Percentiles rank a stretch among this genome's conserved stretches.
Conservation (phyloP, 2,888 invertebrate species). For the Lamproptera curius region DNA sequence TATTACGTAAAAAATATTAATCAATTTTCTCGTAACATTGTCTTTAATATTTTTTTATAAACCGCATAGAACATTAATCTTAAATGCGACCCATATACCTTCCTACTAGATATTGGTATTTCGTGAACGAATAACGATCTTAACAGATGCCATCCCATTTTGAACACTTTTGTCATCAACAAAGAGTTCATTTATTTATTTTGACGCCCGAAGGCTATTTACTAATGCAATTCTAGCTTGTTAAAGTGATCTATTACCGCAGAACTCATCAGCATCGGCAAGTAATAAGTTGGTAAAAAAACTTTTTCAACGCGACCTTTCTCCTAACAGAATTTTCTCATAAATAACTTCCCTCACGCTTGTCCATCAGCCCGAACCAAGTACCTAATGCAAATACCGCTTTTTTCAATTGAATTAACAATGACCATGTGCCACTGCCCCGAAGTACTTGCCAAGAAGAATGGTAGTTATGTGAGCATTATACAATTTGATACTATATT, state of each 20-base stretch:
- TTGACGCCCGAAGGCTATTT: background rate
- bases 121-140: constrained; percentile 6
- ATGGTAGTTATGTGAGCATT: too few relatives aligned
- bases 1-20: too few relatives aligned
- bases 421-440: too few relatives aligned
- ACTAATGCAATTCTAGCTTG: constrained; percentile 10
- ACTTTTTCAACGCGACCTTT: too few relatives aligned
- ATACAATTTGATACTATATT: too few relatives aligned
- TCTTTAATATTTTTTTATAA: constrained; percentile 1
- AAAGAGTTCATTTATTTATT: background rate
- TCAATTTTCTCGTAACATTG: too few relatives aligned
- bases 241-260: constrained; percentile 9
- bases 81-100: background rate
- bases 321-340: too few relatives aligned
- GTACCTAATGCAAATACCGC: too few relatives aligned
- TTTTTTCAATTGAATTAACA: too few relatives aligned
- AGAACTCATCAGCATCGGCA: constrained; percentile 17
- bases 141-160: background rate
- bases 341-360: too few relatives aligned
- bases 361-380: too few relatives aligned
- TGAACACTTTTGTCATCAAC: background rate
- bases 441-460: background rate
- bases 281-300: constrained; percentile 6
- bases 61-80: constrained; percentile 6
- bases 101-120: constrained; percentile 8